Conservation (phyloP, 2,888 invertebrate species). For the Coelopa pilipes region DNA sequence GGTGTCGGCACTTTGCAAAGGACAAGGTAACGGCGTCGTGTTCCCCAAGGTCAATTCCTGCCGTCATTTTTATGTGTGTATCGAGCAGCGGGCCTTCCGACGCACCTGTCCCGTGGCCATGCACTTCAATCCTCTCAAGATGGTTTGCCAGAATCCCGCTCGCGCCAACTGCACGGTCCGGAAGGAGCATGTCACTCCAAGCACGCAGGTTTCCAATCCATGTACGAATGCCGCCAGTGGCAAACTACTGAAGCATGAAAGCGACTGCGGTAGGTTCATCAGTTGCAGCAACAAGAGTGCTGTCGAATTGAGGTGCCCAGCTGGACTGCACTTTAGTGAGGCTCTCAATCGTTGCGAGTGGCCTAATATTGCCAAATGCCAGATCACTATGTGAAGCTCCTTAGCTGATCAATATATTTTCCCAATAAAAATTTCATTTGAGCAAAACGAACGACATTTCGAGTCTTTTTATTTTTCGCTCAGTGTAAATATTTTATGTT, state of each 20-base stretch:
- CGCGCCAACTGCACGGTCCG: background rate
- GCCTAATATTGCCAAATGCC: slow-evolving; percentile 9
- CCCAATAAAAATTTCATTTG: too few species aligned
- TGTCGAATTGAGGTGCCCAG: background rate
- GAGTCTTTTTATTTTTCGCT: too few species aligned
- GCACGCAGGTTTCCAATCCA: too few species aligned
- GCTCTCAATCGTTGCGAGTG: slow-evolving; percentile 7
- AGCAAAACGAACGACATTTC: too few species aligned
- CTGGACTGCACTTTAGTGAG: slow-evolving; percentile 7
- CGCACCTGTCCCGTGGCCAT: background rate
- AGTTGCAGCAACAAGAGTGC: background rate
- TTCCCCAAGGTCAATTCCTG: background rate
- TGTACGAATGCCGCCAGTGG: background rate
- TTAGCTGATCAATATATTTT: too few species aligned
- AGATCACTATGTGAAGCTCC: background rate
- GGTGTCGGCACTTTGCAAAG: background rate
- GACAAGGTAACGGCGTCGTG: background rate
- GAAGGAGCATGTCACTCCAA: too few species aligned
- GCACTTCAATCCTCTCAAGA: background rate
- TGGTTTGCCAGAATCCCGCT: background rate
- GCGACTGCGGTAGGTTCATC: slow-evolving; percentile 12
- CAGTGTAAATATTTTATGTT: too few species aligned
- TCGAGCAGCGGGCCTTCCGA: background rate
- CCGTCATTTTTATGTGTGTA: background rate
- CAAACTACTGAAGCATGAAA: background rate